phyloP scores from a whole-genome alignment of 2,113 vertebrate species.

The Galeopterus variegatus region DNA sequence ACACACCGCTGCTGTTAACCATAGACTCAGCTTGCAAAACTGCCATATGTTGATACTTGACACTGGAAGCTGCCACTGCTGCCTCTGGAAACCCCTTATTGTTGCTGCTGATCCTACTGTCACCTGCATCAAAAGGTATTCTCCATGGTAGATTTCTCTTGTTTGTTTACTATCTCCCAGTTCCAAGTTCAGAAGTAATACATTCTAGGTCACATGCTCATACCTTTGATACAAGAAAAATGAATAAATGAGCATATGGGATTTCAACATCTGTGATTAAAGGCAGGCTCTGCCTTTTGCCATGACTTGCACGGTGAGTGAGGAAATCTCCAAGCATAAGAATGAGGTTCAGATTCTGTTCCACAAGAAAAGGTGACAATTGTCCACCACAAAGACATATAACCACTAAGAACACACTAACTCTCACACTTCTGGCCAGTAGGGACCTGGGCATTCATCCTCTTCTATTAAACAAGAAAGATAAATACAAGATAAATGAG shows the following conservation, averaged over 20 bases:
- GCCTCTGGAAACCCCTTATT: too few species aligned
- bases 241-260: neutral
- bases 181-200: neutral
- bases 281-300: neutral
- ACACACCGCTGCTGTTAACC: neutral
- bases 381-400: neutral
- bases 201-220: neutral
- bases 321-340: neutral
- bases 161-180: neutral
- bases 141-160: neutral
- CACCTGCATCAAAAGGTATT: neutral
- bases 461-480: neutral
- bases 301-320: neutral
- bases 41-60: neutral
- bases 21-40: neutral
- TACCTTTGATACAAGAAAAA: neutral
- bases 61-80: too few species aligned
- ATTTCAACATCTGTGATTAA: neutral
- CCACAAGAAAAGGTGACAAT: neutral
- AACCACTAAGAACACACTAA: neutral
- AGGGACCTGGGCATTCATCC: neutral
- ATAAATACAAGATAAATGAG: neutral
- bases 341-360: neutral
- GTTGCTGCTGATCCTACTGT: too few species aligned
- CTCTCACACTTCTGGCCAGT: neutral